Percentiles rank a stretch among this genome's conserved stretches.
These are phyloP conservation scores for Amphipyra berbera DNA, from an alignment of 2,888 invertebrate species.

Conservation along the genomic window DNA sequence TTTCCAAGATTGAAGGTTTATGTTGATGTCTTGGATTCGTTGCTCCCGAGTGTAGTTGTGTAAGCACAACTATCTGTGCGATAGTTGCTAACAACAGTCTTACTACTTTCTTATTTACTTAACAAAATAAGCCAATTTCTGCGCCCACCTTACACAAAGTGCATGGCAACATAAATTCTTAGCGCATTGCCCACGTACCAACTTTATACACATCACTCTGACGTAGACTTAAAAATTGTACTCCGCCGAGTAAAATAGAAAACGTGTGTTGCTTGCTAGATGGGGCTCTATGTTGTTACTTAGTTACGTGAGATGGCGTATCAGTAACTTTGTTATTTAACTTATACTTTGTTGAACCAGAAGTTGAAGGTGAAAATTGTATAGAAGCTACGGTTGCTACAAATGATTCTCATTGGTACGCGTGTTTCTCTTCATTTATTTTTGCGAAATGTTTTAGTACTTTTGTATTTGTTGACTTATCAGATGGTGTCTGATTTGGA, in stretches of 20 bases:
- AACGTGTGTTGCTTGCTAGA: slow-evolving; percentile 66
- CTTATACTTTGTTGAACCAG: slow-evolving; percentile 41
- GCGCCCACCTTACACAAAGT: slow-evolving; percentile 30
- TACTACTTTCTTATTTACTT: not conserved
- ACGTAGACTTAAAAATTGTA: slow-evolving; percentile 72
- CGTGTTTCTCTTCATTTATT: slow-evolving; percentile 10
- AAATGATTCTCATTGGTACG: slow-evolving; percentile 24
- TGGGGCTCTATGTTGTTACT: slow-evolving; percentile 47
- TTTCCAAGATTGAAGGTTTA: too few relatives aligned
- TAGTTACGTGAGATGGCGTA: slow-evolving; percentile 55
- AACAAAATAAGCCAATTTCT: slow-evolving; percentile 28
- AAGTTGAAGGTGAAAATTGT: slow-evolving; percentile 31
- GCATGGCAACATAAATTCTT: slow-evolving; percentile 48
- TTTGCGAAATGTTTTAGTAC: not conserved
- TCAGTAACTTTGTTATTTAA: slow-evolving; percentile 57
- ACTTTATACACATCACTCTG: slow-evolving; percentile 71
- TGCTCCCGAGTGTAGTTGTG: too few relatives aligned
- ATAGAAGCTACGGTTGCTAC: slow-evolving; percentile 23
- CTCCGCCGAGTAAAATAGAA: slow-evolving; percentile 71
- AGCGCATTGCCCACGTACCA: slow-evolving; percentile 60
- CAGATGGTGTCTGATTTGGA: too few relatives aligned
- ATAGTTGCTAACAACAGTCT: too few relatives aligned
- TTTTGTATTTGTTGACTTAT: too few relatives aligned
- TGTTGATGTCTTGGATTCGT: too few relatives aligned
- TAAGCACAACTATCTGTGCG: too few relatives aligned